Evolutionary conservation across 1,140 invertebrate genomes (phyloP).

Genomic region (Melipona quadrifasciata): DNA sequence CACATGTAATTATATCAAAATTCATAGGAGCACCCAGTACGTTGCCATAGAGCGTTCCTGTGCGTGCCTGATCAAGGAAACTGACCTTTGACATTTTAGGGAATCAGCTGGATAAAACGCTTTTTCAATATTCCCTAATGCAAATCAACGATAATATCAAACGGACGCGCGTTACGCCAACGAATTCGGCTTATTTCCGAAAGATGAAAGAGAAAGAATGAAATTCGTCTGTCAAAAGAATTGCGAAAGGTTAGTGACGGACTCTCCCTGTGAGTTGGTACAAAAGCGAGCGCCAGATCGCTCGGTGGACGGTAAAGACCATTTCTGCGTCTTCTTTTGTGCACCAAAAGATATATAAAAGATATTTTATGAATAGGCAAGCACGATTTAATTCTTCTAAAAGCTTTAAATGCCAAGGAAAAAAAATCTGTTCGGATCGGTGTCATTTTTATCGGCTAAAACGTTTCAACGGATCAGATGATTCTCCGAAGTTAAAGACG

Average conservation of each 20-base stretch:
- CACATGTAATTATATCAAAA: slow-evolving; percentile 14
- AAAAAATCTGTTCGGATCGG: background rate
- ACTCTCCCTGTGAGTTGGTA: background rate
- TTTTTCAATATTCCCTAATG: background rate
- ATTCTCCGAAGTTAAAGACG: background rate
- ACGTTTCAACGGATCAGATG: background rate
- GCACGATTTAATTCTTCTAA: slow-evolving; percentile 23
- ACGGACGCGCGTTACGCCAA: background rate
- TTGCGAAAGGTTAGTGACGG: slow-evolving; percentile 5
- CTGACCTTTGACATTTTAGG: slow-evolving; percentile 40
- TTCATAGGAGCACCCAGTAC: background rate
- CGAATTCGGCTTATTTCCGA: slow-evolving; percentile 5
- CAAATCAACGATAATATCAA: slow-evolving; percentile 16
- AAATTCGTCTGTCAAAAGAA: slow-evolving; percentile 31
- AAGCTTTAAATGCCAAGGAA: background rate
- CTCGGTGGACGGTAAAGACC: slow-evolving; percentile 38
- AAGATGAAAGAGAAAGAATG: slow-evolving; percentile 5
- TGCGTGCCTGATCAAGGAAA: background rate
- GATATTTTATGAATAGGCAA: slow-evolving; percentile 43
- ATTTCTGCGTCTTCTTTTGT: background rate
- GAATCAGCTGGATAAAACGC: background rate
- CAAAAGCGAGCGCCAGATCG: slow-evolving; percentile 21
- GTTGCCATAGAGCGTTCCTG: background rate
- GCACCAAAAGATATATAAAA: slow-evolving; percentile 1
- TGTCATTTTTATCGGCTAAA: no score